These are phyloP conservation scores for Ips typographus DNA, from an alignment of 1,140 invertebrate species.

Conservation along the genomic window DNA sequence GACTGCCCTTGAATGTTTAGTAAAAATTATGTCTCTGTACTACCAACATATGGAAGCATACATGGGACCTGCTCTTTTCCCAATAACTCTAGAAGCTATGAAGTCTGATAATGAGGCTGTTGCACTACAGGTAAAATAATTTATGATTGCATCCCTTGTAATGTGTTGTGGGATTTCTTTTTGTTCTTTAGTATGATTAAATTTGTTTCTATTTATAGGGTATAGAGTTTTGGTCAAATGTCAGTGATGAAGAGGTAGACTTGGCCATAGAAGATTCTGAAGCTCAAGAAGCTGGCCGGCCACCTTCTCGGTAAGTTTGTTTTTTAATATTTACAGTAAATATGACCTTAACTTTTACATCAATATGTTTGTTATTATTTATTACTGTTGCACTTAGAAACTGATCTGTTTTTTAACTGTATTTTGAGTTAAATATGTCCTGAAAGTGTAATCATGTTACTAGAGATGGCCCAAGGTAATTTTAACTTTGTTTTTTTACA, in stretches of 20 bases:
- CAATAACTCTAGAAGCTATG: constrained; percentile 98
- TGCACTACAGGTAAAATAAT: constrained; percentile 70
- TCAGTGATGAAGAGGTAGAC: constrained; percentile 99
- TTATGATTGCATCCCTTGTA: background rate
- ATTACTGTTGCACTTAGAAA: background rate
- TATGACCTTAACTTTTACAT: too few species aligned
- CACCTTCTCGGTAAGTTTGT: constrained; percentile 65
- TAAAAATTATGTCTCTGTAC: constrained; percentile 98
- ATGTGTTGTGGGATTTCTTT: constrained; percentile 59
- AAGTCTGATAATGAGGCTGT: constrained; percentile 95
- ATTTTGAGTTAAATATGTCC: too few species aligned
- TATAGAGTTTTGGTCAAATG: constrained; percentile 99
- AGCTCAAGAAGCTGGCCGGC: constrained; percentile 85
- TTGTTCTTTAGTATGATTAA: too few species aligned
- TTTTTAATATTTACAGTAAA: background rate
- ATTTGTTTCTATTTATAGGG: constrained; percentile 56
- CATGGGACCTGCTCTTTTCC: constrained; percentile 97
- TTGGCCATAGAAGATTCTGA: constrained; percentile 93
- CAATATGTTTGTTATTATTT: background rate
- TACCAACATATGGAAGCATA: constrained; percentile 99
- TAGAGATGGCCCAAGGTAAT: too few species aligned
- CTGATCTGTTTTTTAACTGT: too few species aligned
- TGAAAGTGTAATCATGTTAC: too few species aligned
- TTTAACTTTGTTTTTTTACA: too few species aligned
- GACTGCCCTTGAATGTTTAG: constrained; percentile 95